Evolutionary conservation across 2,888 invertebrate species (phyloP).

Genomic region (Anagyrus pseudococci): DNA sequence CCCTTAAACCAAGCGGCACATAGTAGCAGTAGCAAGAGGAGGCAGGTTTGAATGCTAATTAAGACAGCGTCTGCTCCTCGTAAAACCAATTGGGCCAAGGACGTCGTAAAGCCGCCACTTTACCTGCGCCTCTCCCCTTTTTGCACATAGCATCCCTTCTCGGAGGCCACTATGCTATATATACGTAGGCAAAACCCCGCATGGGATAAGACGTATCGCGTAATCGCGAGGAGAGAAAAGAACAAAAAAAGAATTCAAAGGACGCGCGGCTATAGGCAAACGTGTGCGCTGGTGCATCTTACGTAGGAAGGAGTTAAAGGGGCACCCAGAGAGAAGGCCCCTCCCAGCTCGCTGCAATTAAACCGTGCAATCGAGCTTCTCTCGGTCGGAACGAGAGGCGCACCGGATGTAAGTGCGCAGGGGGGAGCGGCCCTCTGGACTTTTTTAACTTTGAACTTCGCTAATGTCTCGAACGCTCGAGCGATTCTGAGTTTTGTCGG

Average conservation of each 20-base stretch:
- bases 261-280: no score
- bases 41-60: constrained; percentile 11
- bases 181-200: no score
- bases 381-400: not conserved
- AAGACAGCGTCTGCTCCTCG: constrained; percentile 6
- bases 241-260: no score
- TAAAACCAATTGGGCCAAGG: constrained; percentile 14
- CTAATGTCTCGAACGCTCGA: not conserved
- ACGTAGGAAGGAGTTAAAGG: no score
- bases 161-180: no score
- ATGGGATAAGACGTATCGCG: no score
- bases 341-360: not conserved
- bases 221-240: no score
- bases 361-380: not conserved
- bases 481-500: no score
- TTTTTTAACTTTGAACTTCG: not conserved
- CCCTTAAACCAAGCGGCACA: no score
- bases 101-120: not conserved
- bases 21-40: no score
- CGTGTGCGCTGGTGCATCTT: no score
- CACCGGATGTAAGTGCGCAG: not conserved
- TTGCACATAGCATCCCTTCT: not conserved
- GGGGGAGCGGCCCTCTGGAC: not conserved
- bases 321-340: not conserved
- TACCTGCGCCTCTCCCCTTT: not conserved